A percentile compares a stretch with the other conserved stretches of the same genome.
Conservation (phyloP, 1,140 invertebrate species). For the Pseudoatta argentina region DNA sequence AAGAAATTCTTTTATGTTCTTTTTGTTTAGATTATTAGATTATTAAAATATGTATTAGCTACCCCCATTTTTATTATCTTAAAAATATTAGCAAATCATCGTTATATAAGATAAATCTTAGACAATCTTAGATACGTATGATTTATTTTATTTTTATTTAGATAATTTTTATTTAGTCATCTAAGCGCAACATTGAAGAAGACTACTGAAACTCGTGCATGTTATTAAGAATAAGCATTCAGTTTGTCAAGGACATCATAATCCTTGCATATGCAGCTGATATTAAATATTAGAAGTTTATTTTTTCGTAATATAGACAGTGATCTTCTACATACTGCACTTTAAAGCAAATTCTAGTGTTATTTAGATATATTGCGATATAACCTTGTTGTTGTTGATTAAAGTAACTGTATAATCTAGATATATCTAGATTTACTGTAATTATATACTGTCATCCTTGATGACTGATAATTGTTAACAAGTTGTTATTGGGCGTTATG, state of each 20-base stretch:
- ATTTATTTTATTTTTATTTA: too few species aligned
- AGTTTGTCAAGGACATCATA: neutral
- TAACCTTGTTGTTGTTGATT: slow-evolving; percentile 44
- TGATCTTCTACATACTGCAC: neutral
- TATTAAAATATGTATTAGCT: too few species aligned
- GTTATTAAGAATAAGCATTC: neutral
- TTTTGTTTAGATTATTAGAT: too few species aligned
- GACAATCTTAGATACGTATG: too few species aligned
- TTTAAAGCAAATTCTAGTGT: neutral
- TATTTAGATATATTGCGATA: slow-evolving; percentile 5
- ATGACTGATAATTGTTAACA: slow-evolving; percentile 56
- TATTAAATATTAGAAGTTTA: slow-evolving; percentile 13
- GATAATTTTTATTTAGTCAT: too few species aligned
- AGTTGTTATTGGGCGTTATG: slow-evolving; percentile 23
- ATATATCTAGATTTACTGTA: slow-evolving; percentile 27
- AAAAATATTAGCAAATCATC: too few species aligned
- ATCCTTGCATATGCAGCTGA: neutral
- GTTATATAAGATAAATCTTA: too few species aligned
- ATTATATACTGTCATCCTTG: slow-evolving; percentile 1
- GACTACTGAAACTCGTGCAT: too few species aligned
- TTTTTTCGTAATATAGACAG: slow-evolving; percentile 13
- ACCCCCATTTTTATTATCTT: too few species aligned
- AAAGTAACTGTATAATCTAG: slow-evolving; percentile 27
- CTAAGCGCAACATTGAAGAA: too few species aligned
- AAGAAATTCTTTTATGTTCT: too few species aligned